Percentiles rank a stretch among this genome's conserved stretches.
phyloP scores from a whole-genome alignment of 2,113 vertebrate genomes.

The Oncorhynchus nerka region DNA sequence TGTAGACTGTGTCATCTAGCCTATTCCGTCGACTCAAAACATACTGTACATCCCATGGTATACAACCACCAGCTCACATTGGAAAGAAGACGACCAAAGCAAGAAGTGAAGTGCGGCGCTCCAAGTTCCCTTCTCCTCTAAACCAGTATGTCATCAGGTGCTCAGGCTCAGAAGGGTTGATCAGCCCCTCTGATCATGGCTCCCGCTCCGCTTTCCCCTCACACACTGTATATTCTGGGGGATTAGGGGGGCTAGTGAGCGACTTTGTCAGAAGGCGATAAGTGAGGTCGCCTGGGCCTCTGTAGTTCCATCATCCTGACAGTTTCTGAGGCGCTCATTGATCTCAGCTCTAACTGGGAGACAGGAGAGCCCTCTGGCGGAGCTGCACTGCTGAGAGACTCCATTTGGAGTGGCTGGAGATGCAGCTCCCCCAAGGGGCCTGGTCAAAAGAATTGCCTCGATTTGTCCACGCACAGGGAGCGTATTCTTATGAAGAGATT shows the following conservation, averaged over 20 bases:
- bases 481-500: not conserved
- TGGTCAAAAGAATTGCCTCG: not conserved
- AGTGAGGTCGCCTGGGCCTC: not conserved
- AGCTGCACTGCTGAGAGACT: not conserved
- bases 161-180: not conserved
- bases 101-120: not conserved
- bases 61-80: not conserved
- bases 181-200: not conserved
- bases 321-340: conserved; percentile 8
- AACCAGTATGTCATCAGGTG: not conserved
- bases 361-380: conserved; percentile 10
- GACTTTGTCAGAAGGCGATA: conserved; percentile 9
- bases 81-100: not conserved
- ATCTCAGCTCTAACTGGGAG: conserved; percentile 5
- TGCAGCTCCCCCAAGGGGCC: not conserved
- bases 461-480: not conserved
- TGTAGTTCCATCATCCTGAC: conserved; percentile 24
- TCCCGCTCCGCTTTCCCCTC: not conserved
- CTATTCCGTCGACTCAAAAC: conserved; percentile 1
- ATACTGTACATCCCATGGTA: not conserved
- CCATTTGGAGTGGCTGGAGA: not conserved
- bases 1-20: not conserved
- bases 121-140: not conserved
- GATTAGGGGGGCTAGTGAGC: conserved; percentile 1
- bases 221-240: not conserved